A percentile compares a stretch with the other conserved stretches of the same genome.
phyloP scores from a whole-genome alignment of 92 coral and sea anemone genomes.

The Phymanthus crucifer region DNA sequence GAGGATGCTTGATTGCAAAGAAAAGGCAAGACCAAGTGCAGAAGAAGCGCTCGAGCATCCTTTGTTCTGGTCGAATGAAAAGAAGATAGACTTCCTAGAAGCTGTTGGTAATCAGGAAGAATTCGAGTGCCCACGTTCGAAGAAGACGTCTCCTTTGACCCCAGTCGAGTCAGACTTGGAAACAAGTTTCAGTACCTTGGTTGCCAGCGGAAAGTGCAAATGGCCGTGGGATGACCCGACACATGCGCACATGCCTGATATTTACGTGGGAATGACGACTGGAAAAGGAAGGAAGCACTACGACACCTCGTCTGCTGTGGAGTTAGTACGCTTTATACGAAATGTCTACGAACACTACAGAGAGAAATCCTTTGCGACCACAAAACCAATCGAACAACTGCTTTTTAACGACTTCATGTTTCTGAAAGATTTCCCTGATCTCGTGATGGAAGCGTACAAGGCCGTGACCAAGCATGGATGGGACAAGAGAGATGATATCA shows the following conservation, averaged over 20 bases:
- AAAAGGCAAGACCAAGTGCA: conserved; percentile 12
- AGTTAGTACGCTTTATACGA: too few relatives aligned
- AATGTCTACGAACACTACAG: too few relatives aligned
- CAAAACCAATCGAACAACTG: too few relatives aligned
- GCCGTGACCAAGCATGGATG: too few relatives aligned
- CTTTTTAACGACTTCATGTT: too few relatives aligned
- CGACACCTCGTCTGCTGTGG: too few relatives aligned
- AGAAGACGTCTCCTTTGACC: neutral
- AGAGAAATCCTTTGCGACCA: too few relatives aligned
- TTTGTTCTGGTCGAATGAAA: conserved; percentile 49
- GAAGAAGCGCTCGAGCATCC: conserved; percentile 19
- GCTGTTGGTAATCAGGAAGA: neutral
- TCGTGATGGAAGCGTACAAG: too few relatives aligned
- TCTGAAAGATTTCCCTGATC: too few relatives aligned
- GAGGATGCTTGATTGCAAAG: conserved; percentile 10
- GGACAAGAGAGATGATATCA: too few relatives aligned
- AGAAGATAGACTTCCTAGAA: conserved; percentile 7
- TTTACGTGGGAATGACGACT: neutral
- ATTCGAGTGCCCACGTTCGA: conserved; percentile 1
- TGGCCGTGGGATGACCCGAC: neutral
- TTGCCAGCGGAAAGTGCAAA: too few relatives aligned
- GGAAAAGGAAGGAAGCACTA: too few relatives aligned
- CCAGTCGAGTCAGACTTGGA: neutral
- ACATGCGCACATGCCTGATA: neutral
- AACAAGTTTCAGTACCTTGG: neutral